These are phyloP conservation scores for Nyleta sp. DNA, from an alignment of 2,888 invertebrate genomes.

Conservation along the genomic window DNA sequence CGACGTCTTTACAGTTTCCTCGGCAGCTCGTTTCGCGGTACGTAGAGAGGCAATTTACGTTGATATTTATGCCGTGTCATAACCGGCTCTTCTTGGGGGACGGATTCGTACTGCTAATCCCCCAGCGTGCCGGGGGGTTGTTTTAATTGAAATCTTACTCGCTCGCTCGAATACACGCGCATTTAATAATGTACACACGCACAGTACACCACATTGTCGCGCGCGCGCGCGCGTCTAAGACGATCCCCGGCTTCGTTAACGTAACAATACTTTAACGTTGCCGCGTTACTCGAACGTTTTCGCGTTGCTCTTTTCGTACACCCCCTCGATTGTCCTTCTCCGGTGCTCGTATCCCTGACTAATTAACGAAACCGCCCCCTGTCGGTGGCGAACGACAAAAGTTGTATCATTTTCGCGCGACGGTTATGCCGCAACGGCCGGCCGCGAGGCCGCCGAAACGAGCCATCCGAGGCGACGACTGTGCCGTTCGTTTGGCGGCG, in stretches of 20 bases:
- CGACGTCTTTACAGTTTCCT: conserved; percentile 65
- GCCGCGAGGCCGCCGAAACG: conserved; percentile 79
- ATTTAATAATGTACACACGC: conserved; percentile 53
- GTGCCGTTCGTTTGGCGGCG: conserved; percentile 55
- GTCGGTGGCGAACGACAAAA: conserved; percentile 76
- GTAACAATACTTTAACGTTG: no score
- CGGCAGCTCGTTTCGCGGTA: conserved; percentile 64
- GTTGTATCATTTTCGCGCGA: conserved; percentile 76
- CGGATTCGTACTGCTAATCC: conserved; percentile 82
- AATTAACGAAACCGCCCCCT: conserved; percentile 64
- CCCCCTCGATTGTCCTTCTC: no score
- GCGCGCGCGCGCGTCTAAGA: conserved; percentile 35
- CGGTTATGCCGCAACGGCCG: conserved; percentile 76
- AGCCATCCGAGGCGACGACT: conserved; percentile 57
- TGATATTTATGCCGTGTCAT: conserved; percentile 83
- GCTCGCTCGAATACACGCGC: conserved; percentile 53
- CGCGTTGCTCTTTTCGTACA: no score
- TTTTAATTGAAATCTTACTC: conserved; percentile 67
- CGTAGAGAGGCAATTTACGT: conserved; percentile 79
- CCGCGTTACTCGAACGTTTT: no score
- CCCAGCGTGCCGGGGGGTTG: conserved; percentile 68
- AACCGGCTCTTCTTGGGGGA: conserved; percentile 77
- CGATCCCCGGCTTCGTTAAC: conserved; percentile 42
- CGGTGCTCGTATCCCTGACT: no score
- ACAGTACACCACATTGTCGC: conserved; percentile 35